Evolutionary conservation across 2,888 invertebrate genomes (phyloP), one percentile per base, ranked within the genome.

Genomic region (Catocala fraxini): DNA sequence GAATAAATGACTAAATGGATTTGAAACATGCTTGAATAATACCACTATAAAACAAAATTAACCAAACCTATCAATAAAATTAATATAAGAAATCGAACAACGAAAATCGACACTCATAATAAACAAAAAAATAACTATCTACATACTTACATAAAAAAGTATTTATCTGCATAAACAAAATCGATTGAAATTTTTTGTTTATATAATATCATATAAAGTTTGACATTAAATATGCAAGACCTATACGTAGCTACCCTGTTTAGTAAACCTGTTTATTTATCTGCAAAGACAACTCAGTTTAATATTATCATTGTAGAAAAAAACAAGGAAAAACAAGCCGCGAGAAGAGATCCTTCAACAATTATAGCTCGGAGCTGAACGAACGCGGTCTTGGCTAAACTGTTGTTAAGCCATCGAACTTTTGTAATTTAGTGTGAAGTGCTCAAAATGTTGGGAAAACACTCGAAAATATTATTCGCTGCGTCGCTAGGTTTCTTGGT

Each of bases 371-470:
- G 70, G 75, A 62, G 71, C 65, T 69, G 75, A 68, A 43, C 59
- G 70, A 64, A 72, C 73, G 62, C 79, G 79, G 82, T 71, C 77
- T 67, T 62, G 75, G 73, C 72, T 51, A 46, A 55, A 39, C 35
- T 39, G 35, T 39, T 39, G 6, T 7, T 7, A 39, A 39, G 35
- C 6, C 9, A 39, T 39, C 35, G 35, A 39, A 39, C 35, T 39
- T 2, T 39, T 39, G 6, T 39, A 39, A 39, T 39, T 6, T 45
- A 7, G 41, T 51, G 56, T 51, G 53, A 43, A 68, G 75, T 70
- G 73, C 15, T 56, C 41, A 75, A 68, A 72, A 93, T 94, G 93
- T 78, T 92, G 62, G 89, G 85, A 1, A 91, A 88, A 75, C 85
- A 87, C 68, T 80, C 88, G 0, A 90, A 89, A 63, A 59, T 87